Percentiles rank a stretch among this genome's conserved stretches.
phyloP scores from a whole-genome alignment of 1,140 invertebrate genomes.

The Nebria ingens region DNA sequence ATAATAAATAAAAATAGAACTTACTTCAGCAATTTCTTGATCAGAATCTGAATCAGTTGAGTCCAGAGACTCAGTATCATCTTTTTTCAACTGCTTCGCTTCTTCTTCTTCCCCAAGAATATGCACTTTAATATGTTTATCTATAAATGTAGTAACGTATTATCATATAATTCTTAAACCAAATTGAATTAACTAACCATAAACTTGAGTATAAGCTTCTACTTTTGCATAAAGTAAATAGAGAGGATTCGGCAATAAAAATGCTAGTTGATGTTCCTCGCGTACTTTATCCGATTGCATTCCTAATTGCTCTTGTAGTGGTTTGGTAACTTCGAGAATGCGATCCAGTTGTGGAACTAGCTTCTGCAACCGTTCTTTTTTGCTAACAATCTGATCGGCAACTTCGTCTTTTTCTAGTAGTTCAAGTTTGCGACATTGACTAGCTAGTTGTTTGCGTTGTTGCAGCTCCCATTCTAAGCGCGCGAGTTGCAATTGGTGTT shows the following conservation, averaged over 20 bases:
- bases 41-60: slow-evolving; percentile 49
- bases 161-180: too few relatives aligned
- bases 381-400: slow-evolving; percentile 29
- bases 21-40: slow-evolving; percentile 41
- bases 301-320: slow-evolving; percentile 79
- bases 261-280: slow-evolving; percentile 62
- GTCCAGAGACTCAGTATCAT: slow-evolving; percentile 38
- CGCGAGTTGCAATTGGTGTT: slow-evolving; percentile 73
- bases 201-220: slow-evolving; percentile 72
- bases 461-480: slow-evolving; percentile 85
- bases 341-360: slow-evolving; percentile 66
- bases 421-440: slow-evolving; percentile 63
- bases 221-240: slow-evolving; percentile 83
- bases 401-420: slow-evolving; percentile 63
- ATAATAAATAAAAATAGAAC: background rate
- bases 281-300: slow-evolving; percentile 67
- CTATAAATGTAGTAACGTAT: slow-evolving; percentile 15
- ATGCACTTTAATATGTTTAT: slow-evolving; percentile 40
- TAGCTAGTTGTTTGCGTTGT: slow-evolving; percentile 75
- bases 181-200: slow-evolving; percentile 25
- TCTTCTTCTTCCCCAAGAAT: slow-evolving; percentile 75
- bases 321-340: slow-evolving; percentile 72
- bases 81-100: slow-evolving; percentile 52
- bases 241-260: slow-evolving; percentile 67
- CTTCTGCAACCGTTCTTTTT: slow-evolving; percentile 53